Evolutionary conservation across 2,888 invertebrate genomes (phyloP), one percentile per base, ranked within the genome.

Genomic region (Pristionchus arcanus): DNA sequence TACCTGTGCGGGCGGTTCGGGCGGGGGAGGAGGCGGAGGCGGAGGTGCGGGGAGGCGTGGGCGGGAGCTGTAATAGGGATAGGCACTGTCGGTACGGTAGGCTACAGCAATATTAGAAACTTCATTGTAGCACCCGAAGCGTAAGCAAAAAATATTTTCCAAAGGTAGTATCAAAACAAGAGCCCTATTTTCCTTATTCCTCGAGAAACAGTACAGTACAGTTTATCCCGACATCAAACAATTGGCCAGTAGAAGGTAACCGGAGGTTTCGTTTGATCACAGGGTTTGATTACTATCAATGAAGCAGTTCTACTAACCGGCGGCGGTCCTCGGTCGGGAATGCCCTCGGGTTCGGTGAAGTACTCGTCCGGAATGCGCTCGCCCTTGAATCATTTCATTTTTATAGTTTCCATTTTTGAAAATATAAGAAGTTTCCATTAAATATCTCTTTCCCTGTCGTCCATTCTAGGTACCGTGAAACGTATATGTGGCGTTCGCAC

Each of bases 21-120:
- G 94, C 9, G 94, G 93, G 13, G 94, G 93, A 66, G 94, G 93
- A 16, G 94, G 94, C 0, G 94, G 94, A 2, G 93, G 93, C 0
- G 94, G 94, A 1, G 94, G 93, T 28, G 93, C 93, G 90, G 21
- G 94, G 92, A 1, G 93, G 91, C 31, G 92, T 90, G 34, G 94
- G 93, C n/a, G 93, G 92, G 13, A 91, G 91, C 90, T 92, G 92
- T 28, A n/a, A 21, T 28, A 28, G 31, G 81, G 81, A 7, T 81
- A 81, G 42, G 42, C 9, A 9, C 42, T 42, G 28, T 68, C 4
- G n/a, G 13, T 28, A 68, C 68, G 68, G 28, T 68, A 68, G 5
- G n/a, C n/a, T 13, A 68, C 25, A 68, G n/a, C 13, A 19, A 15
- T 28, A 5, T 25, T 28, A n/a, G n/a, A n/a, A n/a, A n/a, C n/a